Base-by-base conservation (phyloP, 2,888 invertebrate species). In the Encarsia formosa region DNA sequence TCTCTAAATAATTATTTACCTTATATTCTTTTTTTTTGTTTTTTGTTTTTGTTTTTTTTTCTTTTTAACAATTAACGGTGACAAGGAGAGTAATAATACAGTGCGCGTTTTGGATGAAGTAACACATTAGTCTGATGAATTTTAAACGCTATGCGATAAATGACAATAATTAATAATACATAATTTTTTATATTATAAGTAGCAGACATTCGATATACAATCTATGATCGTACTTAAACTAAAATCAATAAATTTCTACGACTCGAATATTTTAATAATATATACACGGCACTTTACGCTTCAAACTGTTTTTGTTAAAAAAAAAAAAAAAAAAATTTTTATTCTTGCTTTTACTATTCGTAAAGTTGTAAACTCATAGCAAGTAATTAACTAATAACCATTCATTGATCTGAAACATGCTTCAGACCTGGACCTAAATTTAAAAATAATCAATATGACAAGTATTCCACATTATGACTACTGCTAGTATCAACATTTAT, bases 401-500 rank as follows among this genome's bases (percentile, higher is more conserved):
- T n/a, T n/a, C n/a, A n/a, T 57, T 40, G 32, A 41, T 31, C 49
- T 55, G 45, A 31, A 45, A 49, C 34, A 52, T 31, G 44, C 29
- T 18, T 19, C 50, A 54, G 48, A 40, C 26, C 44, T 35, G n/a
- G 8, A 4, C 8, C 18, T 15, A 35, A 35, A 35, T 16, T 5
- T 16, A 15, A 35, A 16, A 15, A 35, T 35, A 15, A 35, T 35
- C n/a, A 61, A 62, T 63, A 64, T 66, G 67, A 68, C 66, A 67
- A 68, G 65, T 65, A 67, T 67, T 64, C 64, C 66, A 67, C 67
- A 68, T 66, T 65, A 52, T 60, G 43, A 48, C 69, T 70, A 67
- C 65, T 68, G 66, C 65, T 69, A 72, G 59, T 73, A 73, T 73
- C 65, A 69, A 73, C 71, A 73, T 73, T 73, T 73, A 73, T 73